A percentile compares a stretch with the other conserved stretches of the same genome.
phyloP scores from a whole-genome alignment of 2,888 invertebrate species.

The Rhogogaster chlorosoma region DNA sequence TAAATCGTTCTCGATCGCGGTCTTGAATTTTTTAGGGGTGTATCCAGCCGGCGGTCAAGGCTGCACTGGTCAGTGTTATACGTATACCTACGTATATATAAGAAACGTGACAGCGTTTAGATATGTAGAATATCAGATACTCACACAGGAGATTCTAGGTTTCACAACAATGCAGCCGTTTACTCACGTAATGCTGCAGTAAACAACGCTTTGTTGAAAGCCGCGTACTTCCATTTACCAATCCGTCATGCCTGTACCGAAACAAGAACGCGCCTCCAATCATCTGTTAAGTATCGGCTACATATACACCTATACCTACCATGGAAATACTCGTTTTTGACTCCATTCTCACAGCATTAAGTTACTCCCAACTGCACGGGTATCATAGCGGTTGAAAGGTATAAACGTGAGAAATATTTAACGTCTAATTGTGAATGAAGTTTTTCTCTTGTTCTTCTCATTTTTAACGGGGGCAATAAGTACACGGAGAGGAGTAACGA shows the following conservation, averaged over 20 bases:
- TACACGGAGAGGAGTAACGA: not conserved
- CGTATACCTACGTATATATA: not conserved
- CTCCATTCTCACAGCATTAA: constrained; percentile 54
- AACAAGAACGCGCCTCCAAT: constrained; percentile 62
- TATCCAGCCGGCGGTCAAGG: constrained; percentile 1
- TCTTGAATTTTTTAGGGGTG: not conserved
- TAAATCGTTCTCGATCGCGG: not conserved
- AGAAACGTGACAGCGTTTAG: constrained; percentile 36
- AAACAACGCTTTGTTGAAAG: constrained; percentile 74
- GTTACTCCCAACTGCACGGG: not conserved
- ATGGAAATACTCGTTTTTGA: constrained; percentile 3
- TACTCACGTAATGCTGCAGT: constrained; percentile 66
- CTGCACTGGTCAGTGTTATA: not conserved
- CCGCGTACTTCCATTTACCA: constrained; percentile 74
- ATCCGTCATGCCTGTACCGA: constrained; percentile 71
- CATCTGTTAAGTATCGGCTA: constrained; percentile 28
- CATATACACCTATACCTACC: constrained; percentile 42
- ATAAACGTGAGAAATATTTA: constrained; percentile 19
- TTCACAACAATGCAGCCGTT: constrained; percentile 64
- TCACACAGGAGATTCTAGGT: constrained; percentile 13
- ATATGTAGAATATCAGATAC: constrained; percentile 34
- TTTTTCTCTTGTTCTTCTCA: not conserved
- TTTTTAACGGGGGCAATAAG: not conserved
- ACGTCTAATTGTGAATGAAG: not conserved
- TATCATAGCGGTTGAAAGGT: not conserved